Percentiles rank a stretch among this genome's conserved stretches.
These are phyloP conservation scores for Eurystomus glaucurus DNA, from an alignment of 2,797 vertebrate species.

Conservation along the genomic window DNA sequence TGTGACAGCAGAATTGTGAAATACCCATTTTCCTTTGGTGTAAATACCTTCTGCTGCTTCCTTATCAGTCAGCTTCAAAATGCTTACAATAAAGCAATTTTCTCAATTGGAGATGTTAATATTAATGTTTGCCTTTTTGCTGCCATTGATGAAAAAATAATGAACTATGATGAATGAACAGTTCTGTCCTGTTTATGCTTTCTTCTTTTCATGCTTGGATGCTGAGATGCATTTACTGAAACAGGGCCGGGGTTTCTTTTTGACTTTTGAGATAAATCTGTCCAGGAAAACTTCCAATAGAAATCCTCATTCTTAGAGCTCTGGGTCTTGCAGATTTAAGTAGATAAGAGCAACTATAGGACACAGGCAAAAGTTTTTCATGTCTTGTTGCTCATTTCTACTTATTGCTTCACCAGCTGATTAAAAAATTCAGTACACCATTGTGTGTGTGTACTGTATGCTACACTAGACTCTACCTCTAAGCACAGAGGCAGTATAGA, in stretches of 20 bases:
- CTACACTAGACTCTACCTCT: background rate
- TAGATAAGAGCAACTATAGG: background rate
- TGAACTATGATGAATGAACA: slow-evolving; percentile 25
- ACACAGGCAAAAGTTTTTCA: background rate
- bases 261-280: background rate
- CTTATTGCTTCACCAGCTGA: background rate
- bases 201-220: background rate
- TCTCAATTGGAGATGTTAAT: slow-evolving; percentile 3
- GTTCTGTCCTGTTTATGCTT: background rate
- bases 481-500: background rate
- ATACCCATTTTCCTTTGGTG: background rate
- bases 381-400: background rate
- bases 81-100: slow-evolving; percentile 1
- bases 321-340: background rate
- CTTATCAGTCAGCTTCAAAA: slow-evolving; percentile 13
- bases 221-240: slow-evolving; percentile 11
- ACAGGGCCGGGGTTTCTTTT: background rate
- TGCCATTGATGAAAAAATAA: slow-evolving; percentile 53
- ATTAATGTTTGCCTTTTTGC: slow-evolving; percentile 43
- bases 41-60: slow-evolving; percentile 7
- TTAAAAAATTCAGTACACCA: background rate
- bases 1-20: slow-evolving; percentile 9
- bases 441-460: too few relatives aligned
- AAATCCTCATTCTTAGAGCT: background rate
- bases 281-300: background rate